Conservation (phyloP, 1,140 invertebrate species). For the Orius laevigatus region DNA sequence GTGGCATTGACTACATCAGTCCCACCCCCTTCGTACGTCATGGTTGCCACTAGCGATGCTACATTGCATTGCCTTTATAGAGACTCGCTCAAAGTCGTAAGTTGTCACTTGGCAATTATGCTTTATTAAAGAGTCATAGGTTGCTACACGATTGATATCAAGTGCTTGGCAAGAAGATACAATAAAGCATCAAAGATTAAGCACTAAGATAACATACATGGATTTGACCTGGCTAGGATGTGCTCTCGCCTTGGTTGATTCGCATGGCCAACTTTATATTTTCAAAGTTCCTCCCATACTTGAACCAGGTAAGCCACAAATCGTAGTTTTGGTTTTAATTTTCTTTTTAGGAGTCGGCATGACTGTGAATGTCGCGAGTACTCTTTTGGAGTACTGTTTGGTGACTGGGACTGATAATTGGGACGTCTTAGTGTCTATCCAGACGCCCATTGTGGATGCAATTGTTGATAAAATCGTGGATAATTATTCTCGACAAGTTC, state of each 20-base stretch:
- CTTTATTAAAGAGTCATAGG: conserved; percentile 14
- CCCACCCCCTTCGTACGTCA: conserved; percentile 43
- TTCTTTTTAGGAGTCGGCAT: conserved; percentile 24
- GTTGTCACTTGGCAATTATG: conserved; percentile 19
- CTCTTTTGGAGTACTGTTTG: conserved; percentile 73
- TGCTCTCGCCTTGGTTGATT: conserved; percentile 55
- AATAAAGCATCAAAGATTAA: conserved; percentile 30
- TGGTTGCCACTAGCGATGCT: conserved; percentile 57
- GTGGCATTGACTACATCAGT: conserved; percentile 40
- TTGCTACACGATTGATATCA: conserved; percentile 19
- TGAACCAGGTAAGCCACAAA: conserved; percentile 32
- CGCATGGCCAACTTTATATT: conserved; percentile 51
- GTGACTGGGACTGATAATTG: conserved; percentile 73
- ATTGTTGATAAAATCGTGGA: conserved; percentile 73
- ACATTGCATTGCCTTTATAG: conserved; percentile 56
- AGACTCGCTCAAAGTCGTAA: conserved; percentile 53
- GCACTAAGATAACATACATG: conserved; percentile 39
- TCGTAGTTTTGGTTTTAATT: neutral
- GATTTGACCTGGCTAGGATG: conserved; percentile 64
- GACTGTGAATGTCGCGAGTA: conserved; percentile 48
- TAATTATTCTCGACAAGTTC: conserved; percentile 68
- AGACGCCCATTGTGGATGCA: conserved; percentile 57
- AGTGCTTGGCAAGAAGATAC: conserved; percentile 34
- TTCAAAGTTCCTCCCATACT: conserved; percentile 44
- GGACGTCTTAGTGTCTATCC: conserved; percentile 67